These are phyloP conservation scores for Xestia rhomboidea DNA, from an alignment of 2,888 invertebrate species.

Conservation along the genomic window DNA sequence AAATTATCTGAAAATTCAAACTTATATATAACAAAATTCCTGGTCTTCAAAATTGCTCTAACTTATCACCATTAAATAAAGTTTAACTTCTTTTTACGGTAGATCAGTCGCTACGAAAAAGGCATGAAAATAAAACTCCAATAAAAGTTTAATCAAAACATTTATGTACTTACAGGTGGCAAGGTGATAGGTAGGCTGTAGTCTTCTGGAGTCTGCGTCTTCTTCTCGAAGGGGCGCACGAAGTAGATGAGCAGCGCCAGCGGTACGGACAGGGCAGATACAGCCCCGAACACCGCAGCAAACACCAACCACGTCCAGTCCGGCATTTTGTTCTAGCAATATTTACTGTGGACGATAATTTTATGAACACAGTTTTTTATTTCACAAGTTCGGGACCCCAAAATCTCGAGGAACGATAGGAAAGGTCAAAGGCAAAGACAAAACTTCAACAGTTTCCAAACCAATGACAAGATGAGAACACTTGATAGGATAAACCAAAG, in stretches of 20 bases:
- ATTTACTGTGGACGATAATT: slow-evolving; percentile 60
- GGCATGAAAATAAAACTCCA: not conserved
- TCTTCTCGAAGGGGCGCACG: slow-evolving; percentile 82
- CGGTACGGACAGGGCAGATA: slow-evolving; percentile 82
- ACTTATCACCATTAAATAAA: not conserved
- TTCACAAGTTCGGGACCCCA: not conserved
- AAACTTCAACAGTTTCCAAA: slow-evolving; percentile 13
- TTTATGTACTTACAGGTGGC: slow-evolving; percentile 80
- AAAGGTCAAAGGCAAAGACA: not conserved
- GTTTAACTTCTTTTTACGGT: not conserved
- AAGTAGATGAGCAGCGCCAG: slow-evolving; percentile 82
- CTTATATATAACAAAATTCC: no score
- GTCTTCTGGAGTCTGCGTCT: slow-evolving; percentile 72
- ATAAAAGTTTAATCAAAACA: no score
- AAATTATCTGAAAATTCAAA: not conserved
- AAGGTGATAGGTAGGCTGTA: slow-evolving; percentile 80
- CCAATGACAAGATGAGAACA: slow-evolving; percentile 19
- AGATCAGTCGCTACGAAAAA: not conserved
- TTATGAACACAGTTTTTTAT: not conserved
- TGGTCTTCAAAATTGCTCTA: not conserved
- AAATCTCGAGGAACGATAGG: not conserved
- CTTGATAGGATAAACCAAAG: slow-evolving; percentile 16
- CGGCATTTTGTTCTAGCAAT: slow-evolving; percentile 79
- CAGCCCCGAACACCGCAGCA: slow-evolving; percentile 84
- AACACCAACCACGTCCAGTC: slow-evolving; percentile 87